Base-by-base conservation (phyloP, 2,113 vertebrate species). In the Psilopsiagon aurifrons region DNA sequence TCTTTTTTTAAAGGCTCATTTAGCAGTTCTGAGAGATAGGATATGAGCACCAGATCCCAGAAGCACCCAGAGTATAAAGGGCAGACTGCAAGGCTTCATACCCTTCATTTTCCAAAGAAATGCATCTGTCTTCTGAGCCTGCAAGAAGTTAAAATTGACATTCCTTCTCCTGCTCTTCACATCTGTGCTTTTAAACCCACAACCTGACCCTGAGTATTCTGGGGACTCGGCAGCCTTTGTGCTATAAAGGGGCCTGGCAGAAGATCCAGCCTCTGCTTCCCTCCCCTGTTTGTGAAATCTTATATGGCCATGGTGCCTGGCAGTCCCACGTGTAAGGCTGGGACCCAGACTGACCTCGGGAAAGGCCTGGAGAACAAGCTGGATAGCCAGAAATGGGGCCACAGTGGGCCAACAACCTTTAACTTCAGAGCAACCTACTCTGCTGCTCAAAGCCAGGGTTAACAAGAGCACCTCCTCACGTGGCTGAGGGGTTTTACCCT, bases 391-490 rank as follows among this genome's bases (percentile, higher is more conserved):
- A 92, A 59, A 71, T 37, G 17, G n/a, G 47, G 11, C 31, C 13
- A 11, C 57, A 79, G 62, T 17, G 16, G 13, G 47, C 17, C 19
- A 33, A 11, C 27, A 57, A 6, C 18, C 7, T 15, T 3, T 44
- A 33, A 28, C 37, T 83, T 52, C 20, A 24, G 55, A 31, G 54
- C 59, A 73, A 46, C 25, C n/a, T 47, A 19, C 10, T 39, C 29
- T 24, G 35, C 41, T 73, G 68, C 81, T 69, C 71, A 59, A 52
- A 63, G 47, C 20, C 54, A 25, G 0, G 0, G 9, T 44, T 49
- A 41, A 20, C 0, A 0, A 66, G 46, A 76, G 79, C 51, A 51
- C 28, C 33, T 90, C 47, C 22, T 29, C 0, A 0, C 43, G 35
- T 55, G 5, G 5, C 83, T 68, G n/a, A 83, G 63, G 18, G 54